These are phyloP conservation scores for Drosophila rubida DNA, from an alignment of 2,888 invertebrate genomes.

Conservation along the genomic window DNA sequence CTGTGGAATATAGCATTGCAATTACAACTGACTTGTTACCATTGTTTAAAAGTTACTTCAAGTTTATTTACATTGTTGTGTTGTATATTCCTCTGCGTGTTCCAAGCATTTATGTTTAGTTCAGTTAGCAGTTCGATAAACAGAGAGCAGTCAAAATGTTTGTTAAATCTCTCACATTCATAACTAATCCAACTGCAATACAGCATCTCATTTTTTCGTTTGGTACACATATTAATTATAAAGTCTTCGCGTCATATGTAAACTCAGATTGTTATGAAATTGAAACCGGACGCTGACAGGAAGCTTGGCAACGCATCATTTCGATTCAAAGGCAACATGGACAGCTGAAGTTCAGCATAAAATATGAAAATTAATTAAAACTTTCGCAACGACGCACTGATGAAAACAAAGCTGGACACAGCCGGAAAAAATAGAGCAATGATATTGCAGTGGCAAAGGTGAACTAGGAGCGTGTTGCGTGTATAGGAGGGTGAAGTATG, in stretches of 20 bases:
- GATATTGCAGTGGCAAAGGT: constrained; percentile 44
- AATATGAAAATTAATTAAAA: constrained; percentile 80
- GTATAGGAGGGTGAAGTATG: constrained; percentile 52
- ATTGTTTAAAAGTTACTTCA: too few relatives aligned
- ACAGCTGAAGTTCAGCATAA: constrained; percentile 43
- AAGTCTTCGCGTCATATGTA: too few relatives aligned
- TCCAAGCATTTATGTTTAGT: too few relatives aligned
- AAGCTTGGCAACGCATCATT: constrained; percentile 13
- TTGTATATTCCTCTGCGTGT: too few relatives aligned
- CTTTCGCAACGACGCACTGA: constrained; percentile 55
- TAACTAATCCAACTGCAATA: too few relatives aligned
- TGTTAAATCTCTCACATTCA: too few relatives aligned
- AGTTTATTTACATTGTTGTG: too few relatives aligned
- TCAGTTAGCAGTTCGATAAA: too few relatives aligned
- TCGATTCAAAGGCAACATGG: constrained; percentile 9
- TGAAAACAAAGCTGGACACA: constrained; percentile 51
- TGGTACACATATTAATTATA: not conserved
- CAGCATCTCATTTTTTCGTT: too few relatives aligned
- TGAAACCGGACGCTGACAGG: not conserved
- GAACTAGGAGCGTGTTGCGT: constrained; percentile 32
- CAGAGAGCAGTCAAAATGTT: too few relatives aligned
- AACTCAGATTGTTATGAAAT: not conserved
- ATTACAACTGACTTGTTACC: too few relatives aligned
- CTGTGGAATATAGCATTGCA: too few relatives aligned
- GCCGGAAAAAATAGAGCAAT: constrained; percentile 26